These are phyloP conservation scores for Euglossa dilemma DNA, from an alignment of 1,140 invertebrate genomes.

Conservation along the genomic window DNA sequence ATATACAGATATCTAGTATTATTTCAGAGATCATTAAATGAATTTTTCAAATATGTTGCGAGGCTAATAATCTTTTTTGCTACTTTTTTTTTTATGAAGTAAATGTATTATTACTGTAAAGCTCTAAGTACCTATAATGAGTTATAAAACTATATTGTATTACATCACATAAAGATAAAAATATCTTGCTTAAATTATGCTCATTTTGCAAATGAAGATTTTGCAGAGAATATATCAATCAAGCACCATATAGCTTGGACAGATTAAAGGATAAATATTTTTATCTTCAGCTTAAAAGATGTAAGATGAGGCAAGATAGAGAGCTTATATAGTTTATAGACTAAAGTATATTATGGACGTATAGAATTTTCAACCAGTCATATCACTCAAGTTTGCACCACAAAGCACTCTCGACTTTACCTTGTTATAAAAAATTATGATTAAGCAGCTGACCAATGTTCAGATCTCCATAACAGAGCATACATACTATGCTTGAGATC, in stretches of 20 bases:
- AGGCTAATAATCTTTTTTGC: not conserved
- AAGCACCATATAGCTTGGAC: constrained; percentile 48
- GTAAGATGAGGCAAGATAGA: constrained; percentile 27
- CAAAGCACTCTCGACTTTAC: constrained; percentile 57
- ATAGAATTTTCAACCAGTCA: constrained; percentile 53
- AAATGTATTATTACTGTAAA: not conserved
- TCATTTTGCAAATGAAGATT: constrained; percentile 15
- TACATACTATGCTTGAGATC: constrained; percentile 86
- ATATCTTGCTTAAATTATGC: constrained; percentile 33
- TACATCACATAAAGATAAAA: constrained; percentile 41
- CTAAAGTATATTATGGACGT: constrained; percentile 64
- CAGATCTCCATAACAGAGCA: constrained; percentile 88
- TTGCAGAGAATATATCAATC: constrained; percentile 25
- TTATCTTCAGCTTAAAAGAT: constrained; percentile 25
- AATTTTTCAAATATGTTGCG: constrained; percentile 10
- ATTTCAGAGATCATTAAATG: constrained; percentile 38
- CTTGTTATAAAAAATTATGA: constrained; percentile 23
- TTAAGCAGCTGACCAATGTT: constrained; percentile 87
- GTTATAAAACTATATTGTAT: constrained; percentile 36
- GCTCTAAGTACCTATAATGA: constrained; percentile 21
- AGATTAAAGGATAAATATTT: constrained; percentile 39
- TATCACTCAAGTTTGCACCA: constrained; percentile 51
- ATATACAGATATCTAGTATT: constrained; percentile 24
- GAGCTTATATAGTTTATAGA: constrained; percentile 40
- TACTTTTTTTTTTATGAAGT: constrained; percentile 4